Evolutionary conservation across 2,113 vertebrate species (phyloP).

Genomic region (Calidris pygmaea): DNA sequence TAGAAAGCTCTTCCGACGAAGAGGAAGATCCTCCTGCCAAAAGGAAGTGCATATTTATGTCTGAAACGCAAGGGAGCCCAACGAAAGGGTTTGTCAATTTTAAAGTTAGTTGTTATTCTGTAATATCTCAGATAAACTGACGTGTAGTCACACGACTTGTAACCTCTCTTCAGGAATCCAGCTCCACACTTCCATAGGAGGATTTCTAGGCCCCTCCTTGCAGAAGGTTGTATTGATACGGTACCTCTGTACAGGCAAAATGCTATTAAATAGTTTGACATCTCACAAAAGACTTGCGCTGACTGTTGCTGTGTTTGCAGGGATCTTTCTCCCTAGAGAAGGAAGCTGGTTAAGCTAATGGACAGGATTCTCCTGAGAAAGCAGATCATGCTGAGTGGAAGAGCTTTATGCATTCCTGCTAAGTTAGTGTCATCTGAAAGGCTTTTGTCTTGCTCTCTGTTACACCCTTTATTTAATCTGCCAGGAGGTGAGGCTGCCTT

Average conservation of each 20-base stretch:
- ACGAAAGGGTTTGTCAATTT: constrained; percentile 86
- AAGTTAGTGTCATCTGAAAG: not conserved
- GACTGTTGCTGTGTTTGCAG: constrained; percentile 20
- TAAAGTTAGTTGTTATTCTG: constrained; percentile 53
- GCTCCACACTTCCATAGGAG: not conserved
- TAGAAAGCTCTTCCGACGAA: constrained; percentile 91
- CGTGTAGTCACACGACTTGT: not conserved
- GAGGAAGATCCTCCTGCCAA: constrained; percentile 84
- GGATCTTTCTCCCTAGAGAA: not conserved
- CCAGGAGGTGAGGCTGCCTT: fast-evolving
- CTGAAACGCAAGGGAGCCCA: constrained; percentile 85
- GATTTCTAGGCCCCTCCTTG: not conserved
- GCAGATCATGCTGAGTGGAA: not conserved
- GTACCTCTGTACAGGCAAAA: constrained; percentile 25
- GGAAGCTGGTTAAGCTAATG: not conserved
- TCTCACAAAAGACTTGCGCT: not conserved
- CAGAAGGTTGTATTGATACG: not conserved
- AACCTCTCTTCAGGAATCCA: not conserved
- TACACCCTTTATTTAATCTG: not conserved
- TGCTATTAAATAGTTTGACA: constrained; percentile 1
- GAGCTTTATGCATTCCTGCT: not conserved
- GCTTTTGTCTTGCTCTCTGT: not conserved
- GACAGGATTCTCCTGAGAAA: not conserved
- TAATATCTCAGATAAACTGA: constrained; percentile 24
- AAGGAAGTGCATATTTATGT: constrained; percentile 89